Evolutionary conservation across 2,797 vertebrate genomes (phyloP), one percentile per base, ranked within the genome.

Genomic region (Meda fulgida): DNA sequence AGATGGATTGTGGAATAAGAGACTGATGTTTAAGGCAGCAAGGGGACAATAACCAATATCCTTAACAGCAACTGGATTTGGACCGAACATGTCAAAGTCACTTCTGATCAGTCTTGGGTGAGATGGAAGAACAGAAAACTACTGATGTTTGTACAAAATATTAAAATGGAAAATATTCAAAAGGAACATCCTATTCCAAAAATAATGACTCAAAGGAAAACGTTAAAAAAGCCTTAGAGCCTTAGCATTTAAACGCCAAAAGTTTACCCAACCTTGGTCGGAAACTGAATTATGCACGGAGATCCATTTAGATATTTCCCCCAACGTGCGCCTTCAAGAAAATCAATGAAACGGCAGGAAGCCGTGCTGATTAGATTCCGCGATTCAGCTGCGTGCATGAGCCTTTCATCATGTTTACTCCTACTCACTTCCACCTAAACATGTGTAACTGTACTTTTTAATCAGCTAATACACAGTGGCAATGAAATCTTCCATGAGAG

Each of bases 381-480:
- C 53, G 72, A 83, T 87, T 80, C 73, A 58, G 80, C 84, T 73
- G 75, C 31, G 23, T 85, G 84, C 86, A 81, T 80, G 88, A 87
- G 72, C 51, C 84, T 88, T 90, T 89, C 67, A 87, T 86, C 87
- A 77, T 70, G 86, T 79, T 66, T 81, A 53, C 76, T 36, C 88
- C 77, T 85, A 90, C 88, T 80, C 87, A 79, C 79, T 21, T 66
- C 86, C 75, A 85, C 77, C 65, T 43, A 80, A 85, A 88, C 79
- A 72, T 14, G 85, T 80, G 82, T 55, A 78, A 84, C 83, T 48
- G 31, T 63, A 80, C 23, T 66, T 86, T 76, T 63, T 34, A 80
- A 85, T 85, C 65, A 70, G 48, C 72, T 84, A 76, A 60, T 70
- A 70, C 66, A 48, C 78, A 71, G 13, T 40, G 34, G 78, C 48